These are phyloP conservation scores for Anarsia innoxiella DNA, from an alignment of 2,888 invertebrate genomes.

Conservation along the genomic window DNA sequence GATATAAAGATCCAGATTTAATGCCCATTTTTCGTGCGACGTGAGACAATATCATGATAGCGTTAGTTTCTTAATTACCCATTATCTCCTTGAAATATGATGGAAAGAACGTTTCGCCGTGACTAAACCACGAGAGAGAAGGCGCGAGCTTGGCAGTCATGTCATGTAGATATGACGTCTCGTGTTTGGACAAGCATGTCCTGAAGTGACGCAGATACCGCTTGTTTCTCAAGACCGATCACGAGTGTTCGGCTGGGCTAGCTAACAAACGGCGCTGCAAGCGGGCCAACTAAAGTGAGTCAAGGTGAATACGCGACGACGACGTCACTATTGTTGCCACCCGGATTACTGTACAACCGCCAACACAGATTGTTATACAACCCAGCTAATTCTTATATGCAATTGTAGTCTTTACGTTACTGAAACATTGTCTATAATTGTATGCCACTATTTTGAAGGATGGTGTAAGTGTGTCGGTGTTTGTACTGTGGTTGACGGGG, in stretches of 20 bases:
- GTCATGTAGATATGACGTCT: constrained; percentile 2
- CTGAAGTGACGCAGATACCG: constrained; percentile 24
- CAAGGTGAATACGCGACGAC: constrained; percentile 64
- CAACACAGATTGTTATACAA: constrained; percentile 9
- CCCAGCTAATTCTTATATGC: constrained; percentile 5
- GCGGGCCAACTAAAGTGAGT: constrained; percentile 64
- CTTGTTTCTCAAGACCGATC: constrained; percentile 42
- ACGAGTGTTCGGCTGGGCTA: constrained; percentile 45
- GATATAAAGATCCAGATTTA: no score
- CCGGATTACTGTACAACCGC: constrained; percentile 37
- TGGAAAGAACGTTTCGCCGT: no score
- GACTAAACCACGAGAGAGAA: no score
- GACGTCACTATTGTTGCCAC: constrained; percentile 51
- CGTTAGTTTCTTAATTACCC: no score
- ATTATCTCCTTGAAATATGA: no score
- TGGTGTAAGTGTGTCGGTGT: constrained; percentile 6
- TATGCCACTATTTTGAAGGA: constrained; percentile 15
- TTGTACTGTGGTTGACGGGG: constrained; percentile 31
- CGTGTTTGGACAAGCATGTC: constrained; percentile 7
- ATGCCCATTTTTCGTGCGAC: no score
- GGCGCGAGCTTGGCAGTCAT: no score
- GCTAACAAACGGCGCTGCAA: constrained; percentile 51
- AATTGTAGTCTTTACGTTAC: constrained; percentile 11
- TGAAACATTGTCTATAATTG: constrained; percentile 19
- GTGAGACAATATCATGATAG: neutral